phyloP scores from a whole-genome alignment of 2,113 vertebrate genomes.

The Ramphastos sulfuratus region DNA sequence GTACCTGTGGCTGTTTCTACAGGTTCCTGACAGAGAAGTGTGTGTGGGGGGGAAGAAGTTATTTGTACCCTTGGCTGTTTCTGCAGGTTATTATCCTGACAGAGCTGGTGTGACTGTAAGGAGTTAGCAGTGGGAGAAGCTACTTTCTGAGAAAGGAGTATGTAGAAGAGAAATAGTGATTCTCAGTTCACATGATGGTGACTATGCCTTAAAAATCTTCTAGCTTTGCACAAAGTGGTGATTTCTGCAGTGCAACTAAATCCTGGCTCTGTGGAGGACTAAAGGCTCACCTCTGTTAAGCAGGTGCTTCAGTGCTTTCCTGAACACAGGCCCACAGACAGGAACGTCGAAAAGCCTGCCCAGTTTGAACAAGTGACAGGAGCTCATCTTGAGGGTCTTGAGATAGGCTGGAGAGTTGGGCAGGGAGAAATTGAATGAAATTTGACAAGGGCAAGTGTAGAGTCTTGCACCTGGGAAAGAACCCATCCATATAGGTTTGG shows the following conservation, averaged over 20 bases:
- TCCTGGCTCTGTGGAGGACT: not conserved
- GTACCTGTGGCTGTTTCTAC: not conserved
- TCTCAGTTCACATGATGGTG: not conserved
- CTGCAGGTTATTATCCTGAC: not conserved
- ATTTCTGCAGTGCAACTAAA: not conserved
- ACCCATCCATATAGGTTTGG: too few relatives aligned
- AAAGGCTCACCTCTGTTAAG: not conserved
- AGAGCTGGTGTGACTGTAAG: not conserved
- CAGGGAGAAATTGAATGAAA: too few relatives aligned
- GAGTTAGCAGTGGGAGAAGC: not conserved
- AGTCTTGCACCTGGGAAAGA: too few relatives aligned
- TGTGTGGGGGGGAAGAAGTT: not conserved
- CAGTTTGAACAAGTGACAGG: not conserved
- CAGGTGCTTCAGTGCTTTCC: not conserved
- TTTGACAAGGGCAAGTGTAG: too few relatives aligned
- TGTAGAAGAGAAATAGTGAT: not conserved
- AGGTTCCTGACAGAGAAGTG: not conserved
- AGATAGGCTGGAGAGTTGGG: too few relatives aligned
- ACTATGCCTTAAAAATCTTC: not conserved
- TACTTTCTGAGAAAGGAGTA: not conserved
- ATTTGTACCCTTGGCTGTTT: not conserved
- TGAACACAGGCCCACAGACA: rapidly evolving
- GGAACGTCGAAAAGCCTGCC: not conserved
- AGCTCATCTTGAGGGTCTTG: not conserved
- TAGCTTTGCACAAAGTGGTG: not conserved